A percentile compares a stretch with the other conserved stretches of the same genome.
Conservation (phyloP, 1,140 invertebrate species). For the Megathymus violae region DNA sequence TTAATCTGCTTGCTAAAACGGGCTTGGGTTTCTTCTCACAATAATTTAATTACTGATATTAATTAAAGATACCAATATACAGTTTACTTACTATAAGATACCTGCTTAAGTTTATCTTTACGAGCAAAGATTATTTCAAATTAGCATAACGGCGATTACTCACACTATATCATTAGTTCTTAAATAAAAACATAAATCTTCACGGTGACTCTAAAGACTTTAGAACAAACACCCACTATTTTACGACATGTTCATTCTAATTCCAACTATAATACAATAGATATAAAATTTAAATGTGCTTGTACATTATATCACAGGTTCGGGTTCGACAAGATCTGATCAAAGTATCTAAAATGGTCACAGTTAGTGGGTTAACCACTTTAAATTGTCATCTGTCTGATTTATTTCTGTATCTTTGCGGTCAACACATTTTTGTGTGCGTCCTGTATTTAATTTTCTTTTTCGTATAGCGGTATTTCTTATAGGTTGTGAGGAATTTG, state of each 20-base stretch:
- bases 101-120: constrained; percentile 61
- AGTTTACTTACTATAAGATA: constrained; percentile 18
- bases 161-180: constrained; percentile 79
- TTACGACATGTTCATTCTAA: constrained; percentile 46
- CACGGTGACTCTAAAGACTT: constrained; percentile 68
- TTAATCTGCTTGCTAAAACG: too few species aligned
- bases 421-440: constrained; percentile 78
- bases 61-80: constrained; percentile 18
- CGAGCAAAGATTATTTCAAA: constrained; percentile 72
- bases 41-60: neutral
- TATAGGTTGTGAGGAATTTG: constrained; percentile 34
- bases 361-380: constrained; percentile 84
- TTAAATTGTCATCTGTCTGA: constrained; percentile 85
- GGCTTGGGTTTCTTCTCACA: too few species aligned
- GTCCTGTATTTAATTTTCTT: constrained; percentile 45
- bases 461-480: constrained; percentile 36
- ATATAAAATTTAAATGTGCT: constrained; percentile 47
- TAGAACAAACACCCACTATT: constrained; percentile 79
- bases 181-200: constrained; percentile 84
- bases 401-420: constrained; percentile 84
- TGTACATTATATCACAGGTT: constrained; percentile 51
- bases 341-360: constrained; percentile 84
- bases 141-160: constrained; percentile 80
- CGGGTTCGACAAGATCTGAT: constrained; percentile 80
- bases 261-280: constrained; percentile 51